Evolutionary conservation across 2,888 invertebrate species (phyloP), one percentile per base, ranked within the genome.

Genomic region (Idaea aversata): DNA sequence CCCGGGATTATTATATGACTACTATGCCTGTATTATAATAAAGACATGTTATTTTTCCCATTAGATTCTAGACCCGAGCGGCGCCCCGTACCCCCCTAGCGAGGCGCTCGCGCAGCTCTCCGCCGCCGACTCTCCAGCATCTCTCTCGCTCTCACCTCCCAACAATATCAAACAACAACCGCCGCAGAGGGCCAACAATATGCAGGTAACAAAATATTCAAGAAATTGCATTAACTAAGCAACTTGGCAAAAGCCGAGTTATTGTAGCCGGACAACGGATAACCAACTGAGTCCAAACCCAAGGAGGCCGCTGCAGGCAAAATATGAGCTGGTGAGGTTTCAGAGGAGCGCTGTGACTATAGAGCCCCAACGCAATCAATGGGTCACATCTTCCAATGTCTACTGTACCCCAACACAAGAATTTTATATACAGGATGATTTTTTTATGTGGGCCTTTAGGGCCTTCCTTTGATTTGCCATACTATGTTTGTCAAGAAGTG

Each of bases 101-200:
- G 91, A 90, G 70, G 89, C 88, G 15, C 75, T 87, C 57, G 80
- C 70, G 38, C 88, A 86, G 63, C 77, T 88, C 13, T 83, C 81
- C 0, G 59, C 59, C 34, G 34, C 10, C 34, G 59, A 13, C 13
- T 34, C 25, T 10, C 59, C 25, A 3, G 59, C 59, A 15, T 15
- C 58, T 6, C 58, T 47, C 74, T 88, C 90, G 5, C 87, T 88
- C 64, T 84, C 84, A 67, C 91, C 90, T 5, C 91, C 87, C 5
- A 76, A 75, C 70, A 81, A 72, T 75, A 85, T 47, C 10, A 47
- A 47, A 10, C 47, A 85, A 61, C 82, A 79, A 5, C 80, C 83
- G 1, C 90, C 84, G 57, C 88, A 85, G 57, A 82, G 85, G 35
- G 85, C 87, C 65, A 90, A 89, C 65, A 91, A 89, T 63, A 88